Conservation (phyloP, 2,797 vertebrate genomes). For the Telmatherina bonti region DNA sequence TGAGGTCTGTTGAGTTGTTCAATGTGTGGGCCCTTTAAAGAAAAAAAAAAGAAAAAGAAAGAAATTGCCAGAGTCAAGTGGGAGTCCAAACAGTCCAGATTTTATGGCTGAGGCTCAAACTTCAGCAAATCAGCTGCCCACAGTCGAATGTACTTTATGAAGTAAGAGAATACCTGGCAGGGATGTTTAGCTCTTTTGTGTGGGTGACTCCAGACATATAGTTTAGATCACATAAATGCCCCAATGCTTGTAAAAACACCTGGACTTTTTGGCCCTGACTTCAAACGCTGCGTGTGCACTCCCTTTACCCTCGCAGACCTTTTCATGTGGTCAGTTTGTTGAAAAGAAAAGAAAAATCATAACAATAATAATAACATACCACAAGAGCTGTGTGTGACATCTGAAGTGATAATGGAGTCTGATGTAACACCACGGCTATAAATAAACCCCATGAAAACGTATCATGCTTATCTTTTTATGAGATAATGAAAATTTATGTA, state of each 20-base stretch:
- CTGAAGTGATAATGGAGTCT: slow-evolving; percentile 28
- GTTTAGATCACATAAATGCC: slow-evolving; percentile 74
- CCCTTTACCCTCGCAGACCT: slow-evolving; percentile 56
- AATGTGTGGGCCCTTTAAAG: slow-evolving; percentile 24
- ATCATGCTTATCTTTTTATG: neutral
- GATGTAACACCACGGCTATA: neutral
- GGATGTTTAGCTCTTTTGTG: slow-evolving; percentile 55
- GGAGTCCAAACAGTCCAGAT: slow-evolving; percentile 55
- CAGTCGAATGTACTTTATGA: slow-evolving; percentile 62
- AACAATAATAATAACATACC: slow-evolving; percentile 41
- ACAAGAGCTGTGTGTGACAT: slow-evolving; percentile 39
- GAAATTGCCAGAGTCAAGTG: slow-evolving; percentile 45
- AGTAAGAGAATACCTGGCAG: slow-evolving; percentile 71
- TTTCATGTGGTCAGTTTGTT: slow-evolving; percentile 66
- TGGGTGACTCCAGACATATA: slow-evolving; percentile 74
- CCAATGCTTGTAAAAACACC: slow-evolving; percentile 79
- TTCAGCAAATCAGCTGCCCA: slow-evolving; percentile 58
- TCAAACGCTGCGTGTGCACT: slow-evolving; percentile 70
- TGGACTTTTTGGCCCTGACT: slow-evolving; percentile 77
- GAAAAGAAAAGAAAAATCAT: slow-evolving; percentile 20
- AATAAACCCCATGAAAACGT: neutral
- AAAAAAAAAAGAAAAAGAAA: too few species aligned
- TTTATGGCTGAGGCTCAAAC: slow-evolving; percentile 55
- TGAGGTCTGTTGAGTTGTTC: slow-evolving; percentile 40
- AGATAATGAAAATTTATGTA: slow-evolving; percentile 4